Percentiles rank a stretch among this genome's conserved stretches.
phyloP scores from a whole-genome alignment of 1,140 invertebrate genomes.

The Tetraneura akinire region DNA sequence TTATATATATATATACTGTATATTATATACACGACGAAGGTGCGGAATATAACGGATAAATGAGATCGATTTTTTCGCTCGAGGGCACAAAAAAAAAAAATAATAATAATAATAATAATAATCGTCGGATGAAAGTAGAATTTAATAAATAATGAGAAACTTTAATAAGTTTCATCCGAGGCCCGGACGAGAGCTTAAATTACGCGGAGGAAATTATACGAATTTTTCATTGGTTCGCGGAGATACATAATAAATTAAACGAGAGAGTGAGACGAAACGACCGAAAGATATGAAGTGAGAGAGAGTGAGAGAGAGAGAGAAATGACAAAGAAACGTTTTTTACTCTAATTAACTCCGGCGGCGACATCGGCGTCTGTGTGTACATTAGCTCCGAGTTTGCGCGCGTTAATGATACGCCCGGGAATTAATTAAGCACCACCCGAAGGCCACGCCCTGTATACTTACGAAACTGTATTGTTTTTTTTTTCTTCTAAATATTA shows the following conservation, averaged over 20 bases:
- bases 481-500: not conserved
- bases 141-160: conserved; percentile 51
- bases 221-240: conserved; percentile 43
- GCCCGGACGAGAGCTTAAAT: conserved; percentile 43
- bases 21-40: too few relatives aligned
- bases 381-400: conserved; percentile 23
- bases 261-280: not conserved
- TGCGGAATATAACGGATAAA: conserved; percentile 1
- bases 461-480: conserved; percentile 4
- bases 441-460: conserved; percentile 33
- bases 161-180: conserved; percentile 46
- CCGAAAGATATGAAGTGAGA: too few relatives aligned
- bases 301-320: not conserved
- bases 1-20: too few relatives aligned
- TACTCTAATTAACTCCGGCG: conserved; percentile 44
- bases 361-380: too few relatives aligned
- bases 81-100: not conserved
- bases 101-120: too few relatives aligned
- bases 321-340: conserved; percentile 30
- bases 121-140: conserved; percentile 37
- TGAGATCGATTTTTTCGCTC: conserved; percentile 47
- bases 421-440: conserved; percentile 49
- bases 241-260: conserved; percentile 51
- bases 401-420: conserved; percentile 50
- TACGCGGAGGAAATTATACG: conserved; percentile 51